These are phyloP conservation scores for Aurelia sp. DNA, from an alignment of 30 jellyfish, hydroid and myxozoan genomes.

Conservation along the genomic window DNA sequence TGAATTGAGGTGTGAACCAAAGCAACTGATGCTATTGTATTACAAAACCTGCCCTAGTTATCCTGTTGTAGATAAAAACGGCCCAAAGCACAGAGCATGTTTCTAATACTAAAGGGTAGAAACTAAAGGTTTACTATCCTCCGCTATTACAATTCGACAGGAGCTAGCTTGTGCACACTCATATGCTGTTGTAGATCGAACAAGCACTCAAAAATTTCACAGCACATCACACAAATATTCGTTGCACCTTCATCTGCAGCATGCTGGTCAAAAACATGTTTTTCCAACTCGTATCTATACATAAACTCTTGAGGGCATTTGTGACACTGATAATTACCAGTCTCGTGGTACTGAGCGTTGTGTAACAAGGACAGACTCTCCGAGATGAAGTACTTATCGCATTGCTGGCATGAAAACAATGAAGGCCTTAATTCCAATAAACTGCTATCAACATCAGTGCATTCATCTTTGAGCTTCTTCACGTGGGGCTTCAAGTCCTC, in stretches of 20 bases:
- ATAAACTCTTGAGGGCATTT: neutral
- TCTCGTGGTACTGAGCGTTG: conserved; percentile 7
- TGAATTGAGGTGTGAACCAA: no score
- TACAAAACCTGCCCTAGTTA: no score
- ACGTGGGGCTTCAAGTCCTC: neutral
- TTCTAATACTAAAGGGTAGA: no score
- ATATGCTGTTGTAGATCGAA: neutral
- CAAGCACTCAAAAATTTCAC: neutral
- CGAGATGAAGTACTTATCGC: neutral
- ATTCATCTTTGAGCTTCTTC: neutral
- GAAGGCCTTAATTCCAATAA: no score
- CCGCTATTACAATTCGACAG: no score
- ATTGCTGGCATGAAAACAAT: neutral
- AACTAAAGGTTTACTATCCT: no score
- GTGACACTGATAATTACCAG: neutral
- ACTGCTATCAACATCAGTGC: no score
- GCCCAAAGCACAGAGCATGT: no score
- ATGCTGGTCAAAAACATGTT: neutral
- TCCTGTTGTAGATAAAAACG: no score
- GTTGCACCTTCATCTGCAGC: neutral
- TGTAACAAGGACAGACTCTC: neutral
- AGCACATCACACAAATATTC: neutral
- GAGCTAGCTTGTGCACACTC: neutral
- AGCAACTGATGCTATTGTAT: no score
- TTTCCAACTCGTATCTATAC: neutral